A percentile compares a stretch with the other conserved stretches of the same genome.
These are phyloP conservation scores for Keiferia lycopersicella DNA, from an alignment of 2,888 invertebrate species.

Conservation along the genomic window DNA sequence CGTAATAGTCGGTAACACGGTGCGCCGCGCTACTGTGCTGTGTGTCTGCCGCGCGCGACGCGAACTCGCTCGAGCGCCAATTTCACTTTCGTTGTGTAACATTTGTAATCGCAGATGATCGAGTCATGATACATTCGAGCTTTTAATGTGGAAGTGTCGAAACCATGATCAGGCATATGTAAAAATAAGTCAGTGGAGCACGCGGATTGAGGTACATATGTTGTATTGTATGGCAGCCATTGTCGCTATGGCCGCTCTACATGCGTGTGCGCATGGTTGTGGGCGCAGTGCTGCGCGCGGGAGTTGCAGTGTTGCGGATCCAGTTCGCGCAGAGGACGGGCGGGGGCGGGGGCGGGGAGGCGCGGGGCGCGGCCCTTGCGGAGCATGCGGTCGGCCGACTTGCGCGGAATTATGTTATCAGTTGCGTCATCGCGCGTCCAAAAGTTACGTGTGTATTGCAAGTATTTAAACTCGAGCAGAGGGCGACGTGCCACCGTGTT, in stretches of 20 bases:
- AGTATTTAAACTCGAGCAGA: background rate
- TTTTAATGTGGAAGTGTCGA: conserved; percentile 19
- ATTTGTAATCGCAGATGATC: conserved; percentile 8
- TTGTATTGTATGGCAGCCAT: background rate
- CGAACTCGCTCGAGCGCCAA: background rate
- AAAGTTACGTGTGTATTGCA: conserved; percentile 6
- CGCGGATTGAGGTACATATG: background rate
- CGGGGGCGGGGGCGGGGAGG: background rate
- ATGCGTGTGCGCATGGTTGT: background rate
- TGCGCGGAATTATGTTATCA: conserved; percentile 8
- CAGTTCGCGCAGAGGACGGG: background rate
- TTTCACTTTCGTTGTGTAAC: conserved; percentile 23
- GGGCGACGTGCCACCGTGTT: conserved; percentile 3
- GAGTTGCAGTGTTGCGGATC: background rate
- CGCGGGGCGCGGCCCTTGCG: background rate
- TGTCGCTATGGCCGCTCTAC: background rate
- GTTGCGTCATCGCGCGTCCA: conserved; percentile 8
- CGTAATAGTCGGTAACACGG: conserved; percentile 3
- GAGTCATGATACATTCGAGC: conserved; percentile 12
- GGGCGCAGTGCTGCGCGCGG: background rate
- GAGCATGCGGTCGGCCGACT: background rate
- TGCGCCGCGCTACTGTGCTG: conserved; percentile 6
- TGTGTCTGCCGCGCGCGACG: background rate
- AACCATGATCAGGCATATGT: conserved; percentile 2
- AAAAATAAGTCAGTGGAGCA: background rate